A percentile compares a stretch with the other conserved stretches of the same genome.
Evolutionary conservation across 2,888 invertebrate genomes (phyloP).

Genomic region (Rotaria magnacalcarata): DNA sequence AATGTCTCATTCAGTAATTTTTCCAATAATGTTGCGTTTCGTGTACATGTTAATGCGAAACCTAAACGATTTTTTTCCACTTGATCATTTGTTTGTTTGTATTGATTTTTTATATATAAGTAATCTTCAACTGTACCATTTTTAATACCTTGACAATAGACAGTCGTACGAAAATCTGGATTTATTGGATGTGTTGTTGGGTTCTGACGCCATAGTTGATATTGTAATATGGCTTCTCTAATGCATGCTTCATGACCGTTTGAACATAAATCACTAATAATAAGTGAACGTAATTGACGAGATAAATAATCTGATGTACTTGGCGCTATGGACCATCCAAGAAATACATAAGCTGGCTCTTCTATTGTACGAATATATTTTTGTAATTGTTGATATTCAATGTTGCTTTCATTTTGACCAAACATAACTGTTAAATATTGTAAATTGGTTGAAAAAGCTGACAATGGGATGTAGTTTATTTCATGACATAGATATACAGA

Average conservation of each 20-base stretch:
- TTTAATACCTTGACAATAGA: constrained; percentile 34
- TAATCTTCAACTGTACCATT: constrained; percentile 20
- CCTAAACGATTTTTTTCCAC: constrained; percentile 18
- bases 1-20: not conserved
- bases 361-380: constrained; percentile 39
- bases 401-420: constrained; percentile 10
- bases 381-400: constrained; percentile 30
- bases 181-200: not conserved
- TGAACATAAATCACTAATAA: constrained; percentile 6
- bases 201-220: not conserved
- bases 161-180: constrained; percentile 6
- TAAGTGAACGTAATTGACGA: constrained; percentile 20
- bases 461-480: constrained; percentile 35
- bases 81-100: constrained; percentile 14
- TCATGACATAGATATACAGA: constrained; percentile 37
- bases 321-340: constrained; percentile 17
- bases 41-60: constrained; percentile 2
- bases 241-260: not conserved
- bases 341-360: constrained; percentile 21
- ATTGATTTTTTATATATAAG: not conserved
- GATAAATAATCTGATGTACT: not conserved
- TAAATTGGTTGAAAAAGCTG: not conserved
- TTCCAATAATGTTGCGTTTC: not conserved
- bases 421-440: constrained; percentile 8
- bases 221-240: not conserved